These are phyloP conservation scores for Zeugodacus cucurbitae DNA, from an alignment of 1,140 invertebrate genomes.

Conservation along the genomic window DNA sequence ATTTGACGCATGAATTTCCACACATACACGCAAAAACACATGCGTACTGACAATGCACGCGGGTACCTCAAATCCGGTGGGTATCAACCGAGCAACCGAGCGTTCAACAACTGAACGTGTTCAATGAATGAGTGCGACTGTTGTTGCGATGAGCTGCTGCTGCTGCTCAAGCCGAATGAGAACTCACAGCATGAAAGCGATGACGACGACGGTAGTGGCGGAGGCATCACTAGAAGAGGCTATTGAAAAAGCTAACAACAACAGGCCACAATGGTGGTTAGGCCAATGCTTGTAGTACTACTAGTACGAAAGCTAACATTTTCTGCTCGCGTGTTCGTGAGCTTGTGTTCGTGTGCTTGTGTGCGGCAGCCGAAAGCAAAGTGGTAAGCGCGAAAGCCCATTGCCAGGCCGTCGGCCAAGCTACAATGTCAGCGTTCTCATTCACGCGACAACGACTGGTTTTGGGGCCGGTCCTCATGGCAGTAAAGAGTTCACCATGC, in stretches of 20 bases:
- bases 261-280: neutral
- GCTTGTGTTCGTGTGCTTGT: neutral
- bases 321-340: neutral
- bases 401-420: neutral
- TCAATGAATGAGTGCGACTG: neutral
- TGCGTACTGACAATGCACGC: neutral
- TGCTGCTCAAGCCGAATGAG: neutral
- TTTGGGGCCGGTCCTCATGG: neutral
- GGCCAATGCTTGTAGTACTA: neutral
- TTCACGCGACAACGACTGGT: neutral
- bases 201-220: too few species aligned
- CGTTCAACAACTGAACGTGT: constrained; percentile 34
- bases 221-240: neutral
- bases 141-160: neutral
- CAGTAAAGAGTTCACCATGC: neutral
- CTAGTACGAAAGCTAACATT: neutral
- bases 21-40: neutral
- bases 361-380: neutral
- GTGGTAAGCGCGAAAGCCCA: neutral
- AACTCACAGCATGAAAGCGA: neutral
- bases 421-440: neutral
- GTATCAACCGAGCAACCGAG: neutral
- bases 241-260: constrained; percentile 17
- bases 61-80: neutral
- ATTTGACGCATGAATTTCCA: neutral